These are phyloP conservation scores for Oenanthe oenanthe DNA, from an alignment of 2,113 vertebrate genomes.

Conservation along the genomic window DNA sequence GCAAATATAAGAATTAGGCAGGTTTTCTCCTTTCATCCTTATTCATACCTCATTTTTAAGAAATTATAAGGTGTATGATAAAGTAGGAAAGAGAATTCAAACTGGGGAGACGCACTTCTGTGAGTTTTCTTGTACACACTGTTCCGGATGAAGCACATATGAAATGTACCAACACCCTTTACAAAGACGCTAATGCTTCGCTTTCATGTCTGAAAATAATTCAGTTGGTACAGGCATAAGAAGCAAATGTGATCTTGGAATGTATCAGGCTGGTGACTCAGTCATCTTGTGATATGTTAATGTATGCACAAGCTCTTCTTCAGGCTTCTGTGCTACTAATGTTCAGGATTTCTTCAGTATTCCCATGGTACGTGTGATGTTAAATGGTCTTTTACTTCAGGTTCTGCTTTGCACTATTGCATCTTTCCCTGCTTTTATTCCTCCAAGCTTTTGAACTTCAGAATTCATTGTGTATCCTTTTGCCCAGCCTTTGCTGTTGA, in stretches of 20 bases:
- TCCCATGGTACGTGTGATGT: background rate
- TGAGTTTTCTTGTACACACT: background rate
- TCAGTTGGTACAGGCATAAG: constrained; percentile 36
- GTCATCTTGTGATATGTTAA: constrained; percentile 62
- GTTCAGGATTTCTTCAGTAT: background rate
- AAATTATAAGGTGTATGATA: background rate
- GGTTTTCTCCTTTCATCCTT: background rate
- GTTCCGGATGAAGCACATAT: background rate
- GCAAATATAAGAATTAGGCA: background rate
- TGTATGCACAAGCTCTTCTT: constrained; percentile 48
- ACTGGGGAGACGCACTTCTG: background rate
- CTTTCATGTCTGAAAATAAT: constrained; percentile 62
- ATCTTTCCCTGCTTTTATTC: background rate
- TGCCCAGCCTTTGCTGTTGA: background rate
- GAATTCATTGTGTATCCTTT: background rate
- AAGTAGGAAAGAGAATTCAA: background rate
- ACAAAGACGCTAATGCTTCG: background rate
- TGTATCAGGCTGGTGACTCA: constrained; percentile 56
- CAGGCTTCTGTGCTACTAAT: background rate
- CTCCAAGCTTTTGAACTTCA: background rate
- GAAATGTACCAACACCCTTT: constrained; percentile 31
- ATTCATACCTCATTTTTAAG: background rate
- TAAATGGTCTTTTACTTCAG: background rate
- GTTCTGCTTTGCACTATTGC: background rate
- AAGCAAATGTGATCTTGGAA: constrained; percentile 59